A percentile compares a stretch with the other conserved stretches of the same genome.
These are phyloP conservation scores for Melanostigma gelatinosum DNA, from an alignment of 2,113 vertebrate species.

Conservation along the genomic window DNA sequence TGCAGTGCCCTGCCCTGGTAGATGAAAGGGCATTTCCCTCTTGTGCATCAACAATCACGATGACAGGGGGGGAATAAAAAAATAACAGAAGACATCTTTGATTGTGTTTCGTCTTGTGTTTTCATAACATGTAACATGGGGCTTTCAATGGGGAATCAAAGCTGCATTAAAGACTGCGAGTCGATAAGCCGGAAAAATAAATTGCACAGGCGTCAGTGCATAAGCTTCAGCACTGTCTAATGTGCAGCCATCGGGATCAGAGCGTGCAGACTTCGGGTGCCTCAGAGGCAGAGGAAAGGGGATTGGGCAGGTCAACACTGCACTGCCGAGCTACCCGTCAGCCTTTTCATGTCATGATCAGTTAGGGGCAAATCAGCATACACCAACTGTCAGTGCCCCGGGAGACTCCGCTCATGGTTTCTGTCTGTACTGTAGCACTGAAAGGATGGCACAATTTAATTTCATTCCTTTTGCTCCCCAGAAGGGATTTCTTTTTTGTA, in stretches of 20 bases:
- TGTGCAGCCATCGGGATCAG: conserved; percentile 64
- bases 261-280: conserved; percentile 62
- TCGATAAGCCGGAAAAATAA: conserved; percentile 40
- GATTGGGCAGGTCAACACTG: conserved; percentile 64
- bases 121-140: conserved; percentile 20
- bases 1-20: conserved; percentile 73
- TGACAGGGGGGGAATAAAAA: conserved; percentile 1
- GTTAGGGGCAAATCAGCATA: conserved; percentile 66
- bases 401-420: conserved; percentile 49
- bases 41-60: conserved; percentile 60
- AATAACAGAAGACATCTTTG: background rate
- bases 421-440: conserved; percentile 22
- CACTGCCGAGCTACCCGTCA: conserved; percentile 55
- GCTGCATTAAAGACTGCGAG: conserved; percentile 43
- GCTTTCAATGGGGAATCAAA: conserved; percentile 35
- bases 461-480: conserved; percentile 12
- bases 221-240: conserved; percentile 59
- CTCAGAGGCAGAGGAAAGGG: conserved; percentile 56
- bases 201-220: conserved; percentile 32
- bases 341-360: conserved; percentile 73
- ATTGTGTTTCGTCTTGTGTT: conserved; percentile 37
- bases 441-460: conserved; percentile 46
- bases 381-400: conserved; percentile 36
- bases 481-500: conserved; percentile 2
- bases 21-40: conserved; percentile 74